phyloP scores from a whole-genome alignment of 2,888 invertebrate species.

The Machimus atricapillus region DNA sequence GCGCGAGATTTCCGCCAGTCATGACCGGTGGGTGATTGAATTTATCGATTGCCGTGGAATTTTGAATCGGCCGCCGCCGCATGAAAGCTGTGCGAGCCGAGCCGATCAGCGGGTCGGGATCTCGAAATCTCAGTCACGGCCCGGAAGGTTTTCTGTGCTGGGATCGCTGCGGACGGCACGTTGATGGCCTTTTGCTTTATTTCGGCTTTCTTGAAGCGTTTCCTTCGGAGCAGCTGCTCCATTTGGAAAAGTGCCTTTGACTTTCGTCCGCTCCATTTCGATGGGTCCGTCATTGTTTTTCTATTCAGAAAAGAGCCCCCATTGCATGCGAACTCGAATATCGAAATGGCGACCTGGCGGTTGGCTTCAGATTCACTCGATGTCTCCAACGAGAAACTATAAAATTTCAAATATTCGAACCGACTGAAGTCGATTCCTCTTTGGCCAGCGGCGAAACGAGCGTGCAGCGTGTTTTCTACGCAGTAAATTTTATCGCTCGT shows the following conservation, averaged over 20 bases:
- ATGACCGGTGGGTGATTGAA: constrained; percentile 6
- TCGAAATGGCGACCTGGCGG: background rate
- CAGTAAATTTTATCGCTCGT: background rate
- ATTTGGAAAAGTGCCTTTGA: background rate
- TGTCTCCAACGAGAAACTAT: background rate
- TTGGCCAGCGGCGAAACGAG: background rate
- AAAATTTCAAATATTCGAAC: background rate
- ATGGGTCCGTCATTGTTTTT: background rate
- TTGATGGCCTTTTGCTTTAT: background rate
- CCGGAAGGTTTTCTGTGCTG: background rate
- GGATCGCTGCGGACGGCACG: background rate
- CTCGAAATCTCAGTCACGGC: background rate
- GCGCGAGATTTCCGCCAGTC: background rate
- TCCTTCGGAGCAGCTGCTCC: background rate
- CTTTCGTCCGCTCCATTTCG: background rate
- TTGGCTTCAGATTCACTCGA: background rate
- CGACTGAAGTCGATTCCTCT: background rate
- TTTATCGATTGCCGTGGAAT: constrained; percentile 15
- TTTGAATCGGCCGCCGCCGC: background rate
- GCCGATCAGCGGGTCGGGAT: background rate
- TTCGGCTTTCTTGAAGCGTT: background rate
- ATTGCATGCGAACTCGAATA: background rate
- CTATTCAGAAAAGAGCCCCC: background rate
- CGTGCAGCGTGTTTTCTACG: background rate
- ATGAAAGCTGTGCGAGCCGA: background rate